A percentile compares a stretch with the other conserved stretches of the same genome.
Conservation (phyloP, 2,113 vertebrate species). For the Nansenia antarctica region DNA sequence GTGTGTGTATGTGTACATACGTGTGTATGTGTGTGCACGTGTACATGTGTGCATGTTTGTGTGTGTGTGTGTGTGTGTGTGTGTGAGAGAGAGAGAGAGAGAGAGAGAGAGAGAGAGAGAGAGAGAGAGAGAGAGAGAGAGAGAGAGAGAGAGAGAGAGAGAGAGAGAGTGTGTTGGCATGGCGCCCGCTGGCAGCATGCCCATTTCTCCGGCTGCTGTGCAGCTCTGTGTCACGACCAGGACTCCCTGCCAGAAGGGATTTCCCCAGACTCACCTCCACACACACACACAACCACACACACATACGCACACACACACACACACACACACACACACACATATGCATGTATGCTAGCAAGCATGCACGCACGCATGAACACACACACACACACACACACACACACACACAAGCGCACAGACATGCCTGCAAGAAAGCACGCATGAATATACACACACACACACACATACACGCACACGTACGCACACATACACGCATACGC, state of each 20-base stretch:
- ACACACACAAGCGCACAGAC: background rate
- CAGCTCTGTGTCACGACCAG: slow-evolving; percentile 69
- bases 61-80: background rate
- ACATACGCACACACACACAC: slow-evolving; percentile 30
- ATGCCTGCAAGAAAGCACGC: too few species aligned
- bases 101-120: slow-evolving; percentile 7
- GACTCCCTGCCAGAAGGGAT: slow-evolving; percentile 77
- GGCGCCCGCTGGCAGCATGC: slow-evolving; percentile 70
- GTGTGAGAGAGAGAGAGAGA: slow-evolving; percentile 6
- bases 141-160: background rate
- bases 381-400: background rate
- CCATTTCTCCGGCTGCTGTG: slow-evolving; percentile 68
- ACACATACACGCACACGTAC: background rate
- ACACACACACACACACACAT: slow-evolving; percentile 25
- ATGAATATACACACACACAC: background rate
- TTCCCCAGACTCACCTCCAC: slow-evolving; percentile 69
- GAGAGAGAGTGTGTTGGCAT: slow-evolving; percentile 56
- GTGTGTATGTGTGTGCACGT: slow-evolving; percentile 1
- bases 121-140: slow-evolving; percentile 1
- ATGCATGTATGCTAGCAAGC: too few species aligned
- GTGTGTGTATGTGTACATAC: slow-evolving; percentile 10
- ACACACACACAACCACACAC: slow-evolving; percentile 36
- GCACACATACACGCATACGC: slow-evolving; percentile 38
- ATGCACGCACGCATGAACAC: too few species aligned
- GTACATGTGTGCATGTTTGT: background rate